These are phyloP conservation scores for Ichneumoninae sp. DNA, from an alignment of 2,888 invertebrate genomes.

Conservation along the genomic window DNA sequence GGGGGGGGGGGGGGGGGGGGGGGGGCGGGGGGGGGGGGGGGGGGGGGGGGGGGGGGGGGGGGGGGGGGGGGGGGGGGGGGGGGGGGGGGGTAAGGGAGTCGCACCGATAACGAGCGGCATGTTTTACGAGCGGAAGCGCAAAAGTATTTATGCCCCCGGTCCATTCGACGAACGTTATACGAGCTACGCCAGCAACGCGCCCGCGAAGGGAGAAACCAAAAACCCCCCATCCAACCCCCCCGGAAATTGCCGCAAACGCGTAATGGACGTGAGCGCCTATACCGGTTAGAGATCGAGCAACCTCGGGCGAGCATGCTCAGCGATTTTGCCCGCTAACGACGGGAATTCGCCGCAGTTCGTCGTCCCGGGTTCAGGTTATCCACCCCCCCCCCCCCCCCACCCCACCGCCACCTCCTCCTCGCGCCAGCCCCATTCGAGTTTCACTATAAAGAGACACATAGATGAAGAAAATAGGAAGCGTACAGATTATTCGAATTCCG, in stretches of 20 bases:
- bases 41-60: no score
- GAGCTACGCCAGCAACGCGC: slow-evolving; percentile 53
- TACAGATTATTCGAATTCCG: neutral
- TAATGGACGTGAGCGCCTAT: slow-evolving; percentile 66
- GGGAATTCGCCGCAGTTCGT: slow-evolving; percentile 62
- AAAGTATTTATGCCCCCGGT: slow-evolving; percentile 71
- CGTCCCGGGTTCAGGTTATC: slow-evolving; percentile 1
- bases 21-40: no score
- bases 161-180: slow-evolving; percentile 69
- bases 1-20: no score
- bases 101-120: slow-evolving; percentile 66
- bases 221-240: slow-evolving; percentile 9
- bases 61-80: neutral
- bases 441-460: neutral
- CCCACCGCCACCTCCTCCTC: neutral
- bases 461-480: neutral
- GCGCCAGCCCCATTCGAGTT: neutral
- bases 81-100: neutral
- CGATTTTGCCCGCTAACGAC: slow-evolving; percentile 66
- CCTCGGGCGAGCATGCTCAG: slow-evolving; percentile 57
- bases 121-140: slow-evolving; percentile 69
- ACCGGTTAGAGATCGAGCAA: slow-evolving; percentile 58
- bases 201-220: slow-evolving; percentile 42
- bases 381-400: neutral
- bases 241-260: slow-evolving; percentile 71